Evolutionary conservation across 35 echinoderm and acorn worm species (phyloP), one percentile per base, ranked within the genome.

Genomic region (Patiria miniata): DNA sequence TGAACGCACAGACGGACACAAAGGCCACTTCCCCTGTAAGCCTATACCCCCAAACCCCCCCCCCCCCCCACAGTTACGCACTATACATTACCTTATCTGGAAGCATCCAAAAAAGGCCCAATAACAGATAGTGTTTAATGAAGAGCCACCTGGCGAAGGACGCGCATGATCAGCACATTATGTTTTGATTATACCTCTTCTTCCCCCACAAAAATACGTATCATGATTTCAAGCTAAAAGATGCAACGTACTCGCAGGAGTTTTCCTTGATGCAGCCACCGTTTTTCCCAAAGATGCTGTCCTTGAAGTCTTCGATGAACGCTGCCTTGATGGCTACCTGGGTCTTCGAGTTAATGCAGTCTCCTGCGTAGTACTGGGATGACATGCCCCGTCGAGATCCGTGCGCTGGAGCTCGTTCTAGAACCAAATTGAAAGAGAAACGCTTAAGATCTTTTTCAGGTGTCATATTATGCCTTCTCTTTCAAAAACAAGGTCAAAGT

Each of bases 301-400:
- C 39, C 28, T 18, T 36, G 40, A 89, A 89, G 29, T 81, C 78
- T 2, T 89, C 78, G 2, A 89, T 38, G 39, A 89, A 89, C 7
- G 78, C 87, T 26, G 38, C 60, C 38, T 82, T 28, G 32, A 89
- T 89, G 8, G 39, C 40, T 40, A 23, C 38, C 23, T 68, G 18
- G 36, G 87, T 81, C 39, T 89, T 89, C 26, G 15, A 10, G 8
- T 61, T 29, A 42, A 36, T 82, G 36, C 87, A 89, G 54, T 89
- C 59, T 21, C 87, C 87, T 14, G 78, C 78, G 47, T 89, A 89
- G 39, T 89, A 89, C 54, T 89, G 87, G 1, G 78, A 36, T 37
- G 81, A 52, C 78, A 89, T 22, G 39, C 79, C 79, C 78, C 61
- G 79, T 38, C 78, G 78, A 21, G 17, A 77, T 40, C 59, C 52